Evolutionary conservation across 1,140 invertebrate genomes (phyloP).

Genomic region (Geopemphigus sp.): DNA sequence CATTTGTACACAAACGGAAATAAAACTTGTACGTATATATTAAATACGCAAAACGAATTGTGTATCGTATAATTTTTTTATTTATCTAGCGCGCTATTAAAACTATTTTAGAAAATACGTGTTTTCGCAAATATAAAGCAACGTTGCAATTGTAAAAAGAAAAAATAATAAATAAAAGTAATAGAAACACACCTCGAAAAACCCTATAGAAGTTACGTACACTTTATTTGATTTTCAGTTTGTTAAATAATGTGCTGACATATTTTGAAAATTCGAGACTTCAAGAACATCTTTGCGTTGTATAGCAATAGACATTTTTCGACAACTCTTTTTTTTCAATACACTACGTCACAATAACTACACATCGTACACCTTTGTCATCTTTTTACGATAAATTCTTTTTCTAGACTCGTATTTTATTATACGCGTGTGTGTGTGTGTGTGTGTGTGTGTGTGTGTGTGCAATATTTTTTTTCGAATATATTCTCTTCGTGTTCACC

Average conservation of each 20-base stretch:
- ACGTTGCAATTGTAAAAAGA: slow-evolving; percentile 11
- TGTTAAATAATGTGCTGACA: neutral
- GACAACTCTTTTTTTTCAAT: slow-evolving; percentile 22
- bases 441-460: neutral
- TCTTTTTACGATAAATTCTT: neutral
- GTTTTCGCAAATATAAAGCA: neutral
- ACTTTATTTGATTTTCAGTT: slow-evolving; percentile 27
- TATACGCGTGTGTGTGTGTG: neutral
- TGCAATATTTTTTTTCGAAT: slow-evolving; percentile 1
- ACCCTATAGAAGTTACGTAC: neutral
- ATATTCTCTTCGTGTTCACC: neutral
- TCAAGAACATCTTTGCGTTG: slow-evolving; percentile 27
- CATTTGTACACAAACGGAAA: too few relatives aligned
- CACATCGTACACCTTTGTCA: slow-evolving; percentile 26
- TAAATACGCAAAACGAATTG: too few relatives aligned
- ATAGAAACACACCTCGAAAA: slow-evolving; percentile 5
- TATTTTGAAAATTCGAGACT: slow-evolving; percentile 18
- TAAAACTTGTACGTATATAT: too few relatives aligned
- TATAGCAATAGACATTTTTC: slow-evolving; percentile 18
- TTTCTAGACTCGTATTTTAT: neutral
- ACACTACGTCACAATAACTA: slow-evolving; percentile 27
- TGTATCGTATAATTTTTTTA: too few relatives aligned
- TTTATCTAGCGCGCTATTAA: too few relatives aligned
- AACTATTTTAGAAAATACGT: too few relatives aligned
- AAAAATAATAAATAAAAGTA: too few relatives aligned